Percentiles rank a stretch among this genome's conserved stretches.
Conservation (phyloP, 2,888 invertebrate species). For the Polia nebulosa region DNA sequence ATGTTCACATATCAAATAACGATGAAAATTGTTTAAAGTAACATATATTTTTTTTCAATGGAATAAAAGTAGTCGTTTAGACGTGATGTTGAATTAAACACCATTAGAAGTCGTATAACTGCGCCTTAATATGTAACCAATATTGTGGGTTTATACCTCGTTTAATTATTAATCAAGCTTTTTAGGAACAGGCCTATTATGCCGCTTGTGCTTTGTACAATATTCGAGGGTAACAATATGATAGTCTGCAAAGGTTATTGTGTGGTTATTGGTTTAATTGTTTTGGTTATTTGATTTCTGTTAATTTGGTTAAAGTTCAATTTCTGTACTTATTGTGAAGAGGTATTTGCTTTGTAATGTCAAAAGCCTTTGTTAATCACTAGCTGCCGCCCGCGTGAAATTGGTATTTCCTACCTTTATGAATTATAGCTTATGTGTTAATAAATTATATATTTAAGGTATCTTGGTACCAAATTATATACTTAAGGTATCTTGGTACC, state of each 20-base stretch:
- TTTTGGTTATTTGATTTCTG: constrained; percentile 13
- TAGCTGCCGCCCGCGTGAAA: too few relatives aligned
- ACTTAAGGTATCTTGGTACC: too few relatives aligned
- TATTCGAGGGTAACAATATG: constrained; percentile 31
- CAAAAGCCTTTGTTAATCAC: neutral
- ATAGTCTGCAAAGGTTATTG: neutral
- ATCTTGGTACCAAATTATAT: too few relatives aligned
- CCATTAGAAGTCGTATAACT: too few relatives aligned
- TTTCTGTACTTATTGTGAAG: neutral
- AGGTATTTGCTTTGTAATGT: neutral
- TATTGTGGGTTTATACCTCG: constrained; percentile 1
- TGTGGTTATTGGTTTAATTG: constrained; percentile 23
- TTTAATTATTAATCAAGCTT: constrained; percentile 21
- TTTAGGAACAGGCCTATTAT: neutral
- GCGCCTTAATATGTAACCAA: constrained; percentile 2
- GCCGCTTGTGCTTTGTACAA: constrained; percentile 1
- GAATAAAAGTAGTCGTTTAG: too few relatives aligned
- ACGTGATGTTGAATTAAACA: too few relatives aligned
- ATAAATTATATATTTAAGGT: too few relatives aligned
- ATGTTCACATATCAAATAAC: too few relatives aligned
- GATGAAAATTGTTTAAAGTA: too few relatives aligned
- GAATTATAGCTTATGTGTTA: too few relatives aligned
- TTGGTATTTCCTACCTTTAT: too few relatives aligned
- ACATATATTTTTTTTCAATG: too few relatives aligned
- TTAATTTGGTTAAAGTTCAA: neutral